Evolutionary conservation across 2,113 vertebrate genomes (phyloP).

Genomic region (Rallus limicola): DNA sequence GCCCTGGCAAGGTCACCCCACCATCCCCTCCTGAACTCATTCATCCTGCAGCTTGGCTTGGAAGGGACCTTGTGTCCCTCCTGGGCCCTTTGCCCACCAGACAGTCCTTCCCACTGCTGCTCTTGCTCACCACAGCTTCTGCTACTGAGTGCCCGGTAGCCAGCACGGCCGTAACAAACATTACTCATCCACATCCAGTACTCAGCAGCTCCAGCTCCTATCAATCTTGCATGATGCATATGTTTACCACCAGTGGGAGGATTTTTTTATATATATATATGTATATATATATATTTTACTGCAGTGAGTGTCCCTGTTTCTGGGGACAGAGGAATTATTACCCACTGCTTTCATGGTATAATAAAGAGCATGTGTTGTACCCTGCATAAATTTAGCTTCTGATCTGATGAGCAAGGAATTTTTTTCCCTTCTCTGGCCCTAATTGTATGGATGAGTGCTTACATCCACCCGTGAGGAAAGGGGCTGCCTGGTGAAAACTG

Average conservation of each 20-base stretch:
- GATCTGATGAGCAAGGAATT: background rate
- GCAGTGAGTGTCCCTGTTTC: slow-evolving; percentile 11
- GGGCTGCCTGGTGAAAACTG: background rate
- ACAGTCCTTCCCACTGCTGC: background rate
- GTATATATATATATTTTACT: background rate
- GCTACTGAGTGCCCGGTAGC: background rate
- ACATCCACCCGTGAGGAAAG: background rate
- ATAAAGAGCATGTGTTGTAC: slow-evolving; percentile 15
- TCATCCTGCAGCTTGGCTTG: background rate
- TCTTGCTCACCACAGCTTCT: background rate
- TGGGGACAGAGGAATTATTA: slow-evolving; percentile 19
- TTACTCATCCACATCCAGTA: slow-evolving; percentile 29
- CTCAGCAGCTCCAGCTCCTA: slow-evolving; percentile 40
- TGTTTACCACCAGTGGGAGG: slow-evolving; percentile 52
- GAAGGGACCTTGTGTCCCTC: background rate
- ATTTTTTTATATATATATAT: background rate
- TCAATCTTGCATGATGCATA: slow-evolving; percentile 5
- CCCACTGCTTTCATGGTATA: background rate
- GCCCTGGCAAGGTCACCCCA: background rate
- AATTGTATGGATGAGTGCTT: background rate
- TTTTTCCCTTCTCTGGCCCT: background rate
- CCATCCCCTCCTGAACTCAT: background rate
- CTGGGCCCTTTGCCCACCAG: background rate
- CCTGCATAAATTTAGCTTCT: slow-evolving; percentile 17
- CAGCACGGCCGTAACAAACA: slow-evolving; percentile 25